Base-by-base conservation (phyloP, 2,888 invertebrate species). In the Axea sp. region DNA sequence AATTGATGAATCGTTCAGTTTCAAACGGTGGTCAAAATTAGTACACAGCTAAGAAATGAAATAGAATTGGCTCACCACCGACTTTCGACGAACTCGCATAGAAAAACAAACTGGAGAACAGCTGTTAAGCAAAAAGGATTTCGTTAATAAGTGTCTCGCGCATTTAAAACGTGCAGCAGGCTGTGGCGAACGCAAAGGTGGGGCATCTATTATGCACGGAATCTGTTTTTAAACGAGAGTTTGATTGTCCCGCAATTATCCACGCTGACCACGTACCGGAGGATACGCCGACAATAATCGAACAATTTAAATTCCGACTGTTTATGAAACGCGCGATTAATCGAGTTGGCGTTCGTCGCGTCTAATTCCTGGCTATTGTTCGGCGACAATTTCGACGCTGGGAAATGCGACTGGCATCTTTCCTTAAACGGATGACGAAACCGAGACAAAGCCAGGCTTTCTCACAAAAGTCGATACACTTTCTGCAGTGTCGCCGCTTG, bases 401-500 rank as follows among this genome's bases (percentile, higher is more conserved):
- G 14, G 49, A 33, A 31, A 31, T 6, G 33, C 19, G 12, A n/a
- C 2, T 17, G 24, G 28, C 11, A 22, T 17, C 57, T 68, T 59
- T 59, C 43, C 59, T 60, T 31, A 37, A 60, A 24, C 60, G 43
- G 41, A 39, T 60, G 60, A 45, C 53, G 60, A 69, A 53, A 53
- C 12, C 7, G 17, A 41, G 17, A 49, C 35, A 43, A 43, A 43
- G 24, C 22, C 28, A n/a, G 49, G 19, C 49, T 47, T 39, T 60
- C 49, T 28, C 33, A 19, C 28, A 64, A 57, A 57, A 67, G 59
- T 49, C 69, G 53, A 69, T 69, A 69, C 37, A 49, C 49, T 47
- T 45, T 53, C 30, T 45, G 69, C 60, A 30, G 41, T 57, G 57
- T 57, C 39, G 62, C 43, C 30, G 41, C 64, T 64, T 39, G 57